Base-by-base conservation (phyloP, 2,113 vertebrate species). In the Rhodinocichla rosea region DNA sequence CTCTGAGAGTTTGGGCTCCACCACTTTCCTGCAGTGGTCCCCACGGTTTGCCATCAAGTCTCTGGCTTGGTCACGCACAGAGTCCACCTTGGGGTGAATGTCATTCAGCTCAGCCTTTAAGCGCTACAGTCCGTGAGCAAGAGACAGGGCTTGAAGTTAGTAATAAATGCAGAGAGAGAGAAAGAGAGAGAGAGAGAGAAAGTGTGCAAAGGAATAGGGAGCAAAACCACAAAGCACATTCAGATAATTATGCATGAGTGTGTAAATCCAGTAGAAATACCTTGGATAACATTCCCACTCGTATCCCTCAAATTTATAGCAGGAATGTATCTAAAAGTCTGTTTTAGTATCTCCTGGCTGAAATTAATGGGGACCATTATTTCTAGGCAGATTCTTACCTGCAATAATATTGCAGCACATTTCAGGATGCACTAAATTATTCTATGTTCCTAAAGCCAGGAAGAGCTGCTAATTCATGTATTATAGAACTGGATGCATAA, bases 21-120 rank as follows among this genome's bases (percentile, higher is more conserved):
- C 97, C 94, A 99, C 96, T 94, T 98, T 98, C 97, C 98, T 98
- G 98, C 99, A 99, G 98, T 99, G 98, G 91, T 99, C 98, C 45
- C 99, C 99, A 59, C 95, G 97, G 96, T 99, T 99, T 97, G 98
- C 98, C 98, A 99, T 99, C 96, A 99, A 98, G 90, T 99, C 98
- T 87, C 98, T 96, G 28, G 98, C 99, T 96, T 99, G 98, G 92
- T 94, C 98, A 94, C 97, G 97, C 37, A 99, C 98, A 75, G 98
- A 98, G 90, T 99, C 99, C 98, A 99, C 97, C 96, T 99, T 99
- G 47, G 95, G 98, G 89, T 92, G 98, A 50, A 98, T 99, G 95
- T 99, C 98, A 97, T 98, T 99, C 98, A 99, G 97, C 98, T 99
- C 99, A 27, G 98, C 97, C 96, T 99, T 99, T 98, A 99, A 96